Evolutionary conservation across 2,888 invertebrate species (phyloP).

Genomic region (Ceraclea dissimilis): DNA sequence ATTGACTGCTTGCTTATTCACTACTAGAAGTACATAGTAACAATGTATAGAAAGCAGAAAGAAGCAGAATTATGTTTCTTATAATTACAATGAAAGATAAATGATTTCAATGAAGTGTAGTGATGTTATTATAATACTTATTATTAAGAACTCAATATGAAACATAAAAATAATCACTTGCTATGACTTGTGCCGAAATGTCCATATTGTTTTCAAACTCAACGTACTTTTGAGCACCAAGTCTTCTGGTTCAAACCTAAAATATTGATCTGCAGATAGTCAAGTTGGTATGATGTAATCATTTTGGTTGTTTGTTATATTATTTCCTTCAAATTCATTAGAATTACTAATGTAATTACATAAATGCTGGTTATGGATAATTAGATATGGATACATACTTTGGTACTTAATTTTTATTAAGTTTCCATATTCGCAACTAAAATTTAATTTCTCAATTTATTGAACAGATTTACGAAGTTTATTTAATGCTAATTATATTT

Average conservation of each 20-base stretch:
- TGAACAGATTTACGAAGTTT: no score
- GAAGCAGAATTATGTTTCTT: neutral
- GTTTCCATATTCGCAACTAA: no score
- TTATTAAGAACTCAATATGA: neutral
- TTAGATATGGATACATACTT: no score
- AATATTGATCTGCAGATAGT: neutral
- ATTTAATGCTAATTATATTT: no score
- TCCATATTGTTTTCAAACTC: conserved; percentile 2
- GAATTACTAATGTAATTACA: no score
- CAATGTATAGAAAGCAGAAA: neutral
- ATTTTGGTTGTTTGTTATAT: no score
- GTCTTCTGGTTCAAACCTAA: neutral
- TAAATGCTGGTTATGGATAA: no score
- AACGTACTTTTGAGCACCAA: neutral
- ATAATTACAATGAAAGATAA: neutral
- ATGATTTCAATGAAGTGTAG: neutral
- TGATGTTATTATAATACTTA: no score
- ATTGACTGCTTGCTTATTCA: neutral
- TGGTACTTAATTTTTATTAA: no score
- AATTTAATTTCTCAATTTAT: no score
- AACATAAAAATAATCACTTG: conserved; percentile 1
- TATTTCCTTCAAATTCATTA: no score
- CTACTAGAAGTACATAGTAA: neutral
- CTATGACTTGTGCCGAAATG: neutral
- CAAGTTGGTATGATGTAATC: neutral